A percentile compares a stretch with the other conserved stretches of the same genome.
Evolutionary conservation across 2,888 invertebrate genomes (phyloP).

Genomic region (Osmoderma eremita): DNA sequence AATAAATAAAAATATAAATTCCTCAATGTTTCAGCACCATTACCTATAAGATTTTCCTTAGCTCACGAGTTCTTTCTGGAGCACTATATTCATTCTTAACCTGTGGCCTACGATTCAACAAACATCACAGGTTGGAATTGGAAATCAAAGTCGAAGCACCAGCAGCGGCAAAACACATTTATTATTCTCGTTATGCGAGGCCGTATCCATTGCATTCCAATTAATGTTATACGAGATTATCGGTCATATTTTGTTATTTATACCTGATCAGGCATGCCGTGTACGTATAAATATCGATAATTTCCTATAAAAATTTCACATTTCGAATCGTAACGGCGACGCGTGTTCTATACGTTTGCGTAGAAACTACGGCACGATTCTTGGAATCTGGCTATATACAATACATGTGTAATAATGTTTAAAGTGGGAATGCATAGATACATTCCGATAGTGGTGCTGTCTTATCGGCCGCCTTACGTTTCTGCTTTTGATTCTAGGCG

Average conservation of each 20-base stretch:
- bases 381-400: conserved; percentile 22
- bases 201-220: conserved; percentile 35
- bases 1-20: too few species aligned
- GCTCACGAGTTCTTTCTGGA: too few species aligned
- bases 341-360: conserved; percentile 21
- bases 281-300: conserved; percentile 28
- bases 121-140: conserved; percentile 15
- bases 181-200: conserved; percentile 36
- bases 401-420: background rate
- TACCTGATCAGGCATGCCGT: conserved; percentile 24
- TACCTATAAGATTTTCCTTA: too few species aligned
- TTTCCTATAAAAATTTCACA: conserved; percentile 28
- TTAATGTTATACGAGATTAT: conserved; percentile 24
- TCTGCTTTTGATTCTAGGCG: conserved; percentile 17
- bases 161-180: conserved; percentile 21
- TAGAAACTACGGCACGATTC: conserved; percentile 21
- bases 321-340: too few species aligned
- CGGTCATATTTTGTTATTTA: conserved; percentile 33
- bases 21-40: too few species aligned
- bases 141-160: background rate
- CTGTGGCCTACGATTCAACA: conserved; percentile 16
- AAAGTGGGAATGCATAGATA: background rate
- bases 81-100: conserved; percentile 28
- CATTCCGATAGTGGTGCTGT: conserved; percentile 25
- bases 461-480: conserved; percentile 7